Base-by-base conservation (phyloP, 2,113 vertebrate genomes). In the Barbus barbus region DNA sequence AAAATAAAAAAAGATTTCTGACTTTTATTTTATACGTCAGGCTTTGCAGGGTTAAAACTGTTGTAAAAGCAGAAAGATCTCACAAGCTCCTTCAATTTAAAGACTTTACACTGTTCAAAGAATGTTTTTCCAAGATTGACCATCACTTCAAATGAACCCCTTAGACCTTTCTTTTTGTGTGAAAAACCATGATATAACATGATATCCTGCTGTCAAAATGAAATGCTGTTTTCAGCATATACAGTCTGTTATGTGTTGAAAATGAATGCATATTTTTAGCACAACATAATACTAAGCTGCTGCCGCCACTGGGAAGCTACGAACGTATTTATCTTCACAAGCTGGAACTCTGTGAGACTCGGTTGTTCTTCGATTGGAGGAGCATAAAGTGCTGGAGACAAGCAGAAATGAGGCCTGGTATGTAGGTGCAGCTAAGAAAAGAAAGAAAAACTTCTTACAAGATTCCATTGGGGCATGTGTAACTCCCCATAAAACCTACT, bases 121-220 rank as follows among this genome's bases (percentile, higher is more conserved):
- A 44, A 33, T 24, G 76, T 14, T 24, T 61, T 61, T 78, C 33
- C 76, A 26, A 78, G n/a, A 56, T 61, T 78, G n/a, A 38, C 76
- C 33, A 26, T 78, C 33, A 18, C 41, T 78, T 78, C n/a, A 78
- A 61, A 61, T 36, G 24, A 60, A 13, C 8, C 46, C 38, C 33
- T 18, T 38, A 36, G 9, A 13, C 31, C 51, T 58, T 58, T n/a
- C 14, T 22, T 53, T 67, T 63, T 44, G 76, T 83, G 67, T 77
- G 31, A 61, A 26, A 24, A 31, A 31, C 13, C 3, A 11, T 1
- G 8, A 56, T 67, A 24, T 22, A 36, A 73, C n/a, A 44, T 4
- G 20, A 85, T 78, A 51, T 28, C 65, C 58, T 51, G 33, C 48
- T 51, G 72, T 79, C 79, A 71, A 60, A 82, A 79, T 58, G 51